phyloP scores from a whole-genome alignment of 2,113 vertebrate species.

The Arenaria interpres region DNA sequence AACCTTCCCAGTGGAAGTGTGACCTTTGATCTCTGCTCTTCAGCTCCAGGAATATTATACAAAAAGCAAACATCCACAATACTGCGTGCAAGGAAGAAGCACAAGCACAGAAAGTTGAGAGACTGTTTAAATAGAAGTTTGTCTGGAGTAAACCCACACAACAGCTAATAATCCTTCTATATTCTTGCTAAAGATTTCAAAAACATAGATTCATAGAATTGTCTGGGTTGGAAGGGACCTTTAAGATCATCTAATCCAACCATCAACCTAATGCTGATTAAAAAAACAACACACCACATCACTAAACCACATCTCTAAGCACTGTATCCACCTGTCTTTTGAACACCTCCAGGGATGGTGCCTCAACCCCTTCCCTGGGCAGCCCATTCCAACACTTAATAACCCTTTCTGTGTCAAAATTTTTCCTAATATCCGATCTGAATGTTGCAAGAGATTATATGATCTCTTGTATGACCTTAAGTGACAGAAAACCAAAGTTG shows the following conservation, averaged over 20 bases:
- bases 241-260: too few species aligned
- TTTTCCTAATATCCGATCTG: too few species aligned
- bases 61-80: not conserved
- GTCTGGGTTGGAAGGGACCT: too few species aligned
- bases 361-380: too few species aligned
- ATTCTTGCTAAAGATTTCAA: not conserved
- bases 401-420: too few species aligned
- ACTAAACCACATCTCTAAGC: too few species aligned
- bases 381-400: too few species aligned
- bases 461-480: not conserved
- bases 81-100: rapidly evolving
- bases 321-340: too few species aligned
- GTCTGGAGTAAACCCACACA: rapidly evolving
- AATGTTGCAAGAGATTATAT: not conserved
- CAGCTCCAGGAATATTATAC: not conserved
- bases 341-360: too few species aligned
- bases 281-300: too few species aligned
- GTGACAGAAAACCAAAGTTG: not conserved
- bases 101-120: not conserved
- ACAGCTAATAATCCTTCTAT: not conserved
- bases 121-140: rapidly evolving
- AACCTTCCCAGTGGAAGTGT: not conserved
- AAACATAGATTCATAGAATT: too few species aligned
- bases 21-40: conserved; percentile 47
- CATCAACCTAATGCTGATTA: too few species aligned